Evolutionary conservation across 2,797 vertebrate genomes (phyloP).

Genomic region (Syngnathus acus): DNA sequence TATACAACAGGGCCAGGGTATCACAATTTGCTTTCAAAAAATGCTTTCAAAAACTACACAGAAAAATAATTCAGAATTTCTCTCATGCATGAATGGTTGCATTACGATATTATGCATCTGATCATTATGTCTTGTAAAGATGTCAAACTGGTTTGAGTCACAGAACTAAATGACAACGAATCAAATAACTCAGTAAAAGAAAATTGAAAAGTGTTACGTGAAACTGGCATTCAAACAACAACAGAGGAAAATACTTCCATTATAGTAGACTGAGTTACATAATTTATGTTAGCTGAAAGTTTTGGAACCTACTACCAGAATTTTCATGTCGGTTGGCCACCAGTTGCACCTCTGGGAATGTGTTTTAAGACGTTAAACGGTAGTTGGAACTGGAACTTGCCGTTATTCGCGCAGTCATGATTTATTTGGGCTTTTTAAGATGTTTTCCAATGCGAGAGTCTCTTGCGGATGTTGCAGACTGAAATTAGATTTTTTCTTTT

Average conservation of each 20-base stretch:
- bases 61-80: too few species aligned
- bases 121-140: neutral
- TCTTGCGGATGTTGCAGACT: slow-evolving; percentile 30
- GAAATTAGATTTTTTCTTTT: slow-evolving; percentile 30
- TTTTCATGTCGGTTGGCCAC: neutral
- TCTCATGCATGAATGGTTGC: too few species aligned
- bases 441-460: slow-evolving; percentile 33
- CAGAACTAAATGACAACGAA: neutral
- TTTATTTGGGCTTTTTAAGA: neutral
- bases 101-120: too few species aligned
- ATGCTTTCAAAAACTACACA: too few species aligned
- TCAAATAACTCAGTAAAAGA: neutral
- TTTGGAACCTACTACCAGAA: neutral
- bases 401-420: neutral
- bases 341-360: neutral
- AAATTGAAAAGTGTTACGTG: neutral
- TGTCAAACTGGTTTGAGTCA: neutral
- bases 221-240: neutral
- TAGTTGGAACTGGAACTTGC: neutral
- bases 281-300: neutral
- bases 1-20: too few species aligned
- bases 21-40: too few species aligned
- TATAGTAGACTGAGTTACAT: neutral
- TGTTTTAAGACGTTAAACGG: neutral
- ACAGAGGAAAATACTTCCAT: neutral